phyloP scores from a whole-genome alignment of 2,797 vertebrate genomes.

The Ptychadena robeensis region DNA sequence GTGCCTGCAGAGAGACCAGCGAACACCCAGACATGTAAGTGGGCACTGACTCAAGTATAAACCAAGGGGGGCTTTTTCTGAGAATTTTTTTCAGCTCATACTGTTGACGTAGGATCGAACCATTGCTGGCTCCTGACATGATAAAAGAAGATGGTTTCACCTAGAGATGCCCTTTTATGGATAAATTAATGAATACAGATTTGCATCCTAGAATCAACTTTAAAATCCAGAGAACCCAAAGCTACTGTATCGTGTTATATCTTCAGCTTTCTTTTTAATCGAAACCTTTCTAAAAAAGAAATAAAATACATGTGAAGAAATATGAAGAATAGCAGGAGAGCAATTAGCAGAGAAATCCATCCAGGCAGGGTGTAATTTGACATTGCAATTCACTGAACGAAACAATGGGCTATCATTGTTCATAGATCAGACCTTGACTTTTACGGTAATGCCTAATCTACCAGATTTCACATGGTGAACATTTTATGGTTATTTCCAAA shows the following conservation, averaged over 20 bases:
- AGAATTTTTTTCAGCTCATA: no score
- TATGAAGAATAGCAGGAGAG: background rate
- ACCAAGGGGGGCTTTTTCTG: no score
- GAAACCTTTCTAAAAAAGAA: background rate
- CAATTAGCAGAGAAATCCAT: background rate
- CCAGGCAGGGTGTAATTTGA: background rate
- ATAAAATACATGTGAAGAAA: background rate
- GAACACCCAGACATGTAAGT: no score
- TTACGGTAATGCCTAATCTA: background rate
- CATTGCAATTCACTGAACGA: background rate
- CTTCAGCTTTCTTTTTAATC: background rate
- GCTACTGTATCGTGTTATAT: background rate
- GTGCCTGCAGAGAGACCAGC: no score
- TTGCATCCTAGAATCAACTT: background rate
- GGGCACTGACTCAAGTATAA: no score
- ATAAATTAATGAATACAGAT: background rate
- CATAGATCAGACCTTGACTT: background rate
- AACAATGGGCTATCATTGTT: background rate
- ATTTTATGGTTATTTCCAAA: constrained; percentile 6
- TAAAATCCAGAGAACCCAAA: background rate
- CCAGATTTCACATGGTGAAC: background rate
- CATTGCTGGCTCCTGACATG: no score
- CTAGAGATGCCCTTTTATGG: no score
- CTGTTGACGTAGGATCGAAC: no score
- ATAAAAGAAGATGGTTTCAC: no score